A percentile compares a stretch with the other conserved stretches of the same genome.
Conservation (phyloP, 1,140 invertebrate genomes). For the Trichoplusia ni region DNA sequence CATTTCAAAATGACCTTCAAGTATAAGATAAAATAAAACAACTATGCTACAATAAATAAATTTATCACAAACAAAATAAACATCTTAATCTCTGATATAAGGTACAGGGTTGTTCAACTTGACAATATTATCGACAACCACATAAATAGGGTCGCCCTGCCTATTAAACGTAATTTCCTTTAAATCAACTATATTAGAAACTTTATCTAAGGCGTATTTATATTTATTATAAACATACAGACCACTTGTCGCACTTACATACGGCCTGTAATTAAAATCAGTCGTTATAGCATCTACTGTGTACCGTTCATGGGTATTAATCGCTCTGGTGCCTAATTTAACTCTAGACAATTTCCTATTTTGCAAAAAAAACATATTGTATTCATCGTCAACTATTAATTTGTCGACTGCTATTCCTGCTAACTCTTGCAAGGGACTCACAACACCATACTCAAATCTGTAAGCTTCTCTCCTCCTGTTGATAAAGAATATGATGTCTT, state of each 20-base stretch:
- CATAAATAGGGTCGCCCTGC: constrained; percentile 59
- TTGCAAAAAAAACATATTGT: constrained; percentile 63
- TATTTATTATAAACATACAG: constrained; percentile 68
- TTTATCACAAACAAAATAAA: background rate
- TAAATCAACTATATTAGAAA: constrained; percentile 51
- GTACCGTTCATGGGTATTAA: constrained; percentile 58
- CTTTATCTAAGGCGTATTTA: constrained; percentile 67
- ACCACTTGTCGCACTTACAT: constrained; percentile 56
- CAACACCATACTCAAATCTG: constrained; percentile 58
- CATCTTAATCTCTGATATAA: constrained; percentile 8
- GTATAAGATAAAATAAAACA: constrained; percentile 1
- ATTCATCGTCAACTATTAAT: constrained; percentile 63
- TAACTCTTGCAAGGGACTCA: constrained; percentile 47
- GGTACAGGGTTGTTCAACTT: constrained; percentile 47
- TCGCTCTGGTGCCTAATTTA: constrained; percentile 57
- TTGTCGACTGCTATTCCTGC: constrained; percentile 49
- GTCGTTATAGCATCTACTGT: constrained; percentile 47
- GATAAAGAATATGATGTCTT: constrained; percentile 55
- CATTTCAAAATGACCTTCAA: too few species aligned
- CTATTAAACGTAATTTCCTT: constrained; percentile 60
- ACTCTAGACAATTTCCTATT: constrained; percentile 58
- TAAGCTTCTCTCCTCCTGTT: constrained; percentile 53
- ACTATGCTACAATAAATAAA: constrained; percentile 3
- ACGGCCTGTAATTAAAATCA: constrained; percentile 55
- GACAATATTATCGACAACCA: constrained; percentile 59